Base-by-base conservation (phyloP, 2,113 vertebrate genomes). In the Motacilla tschutschensis region DNA sequence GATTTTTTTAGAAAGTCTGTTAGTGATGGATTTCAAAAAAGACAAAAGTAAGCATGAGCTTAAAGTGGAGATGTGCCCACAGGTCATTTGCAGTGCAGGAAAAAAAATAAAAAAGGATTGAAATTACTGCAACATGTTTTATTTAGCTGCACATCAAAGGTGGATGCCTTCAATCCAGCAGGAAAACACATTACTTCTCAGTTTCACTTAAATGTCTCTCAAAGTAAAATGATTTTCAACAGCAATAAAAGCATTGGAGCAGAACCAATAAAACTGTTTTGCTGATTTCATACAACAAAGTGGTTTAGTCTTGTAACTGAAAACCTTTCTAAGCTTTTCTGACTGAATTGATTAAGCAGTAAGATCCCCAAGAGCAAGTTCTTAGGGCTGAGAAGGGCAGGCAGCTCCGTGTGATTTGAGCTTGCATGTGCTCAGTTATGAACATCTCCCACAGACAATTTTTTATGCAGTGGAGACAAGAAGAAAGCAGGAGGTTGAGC, bases 221-320 rank as follows among this genome's bases (percentile, higher is more conserved):
- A 62, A 85, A 93, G 59, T 53, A 62, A 80, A 83, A 82, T 29
- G 6, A 73, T 73, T 93, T 83, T 79, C 71, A 73, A 54, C 33
- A 51, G n/a, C 53, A 88, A 58, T 58, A 72, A 88, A 90, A 84
- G n/a, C 19, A 62, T 47, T 82, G 67, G 40, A 73, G 43, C 17
- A 62, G 28, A 87, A 82, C 15, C 33, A 66, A 25, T 84, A 38
- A 70, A 73, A 50, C 10, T 17, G 22, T 54, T 88, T 79, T 51
- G 15, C 51, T 44, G 33, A 65, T 65, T 84, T 82, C 28, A 26
- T 33, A 12, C 26, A 60, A 53, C 21, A 59, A 73, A 70, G 66
- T 15, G 17, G 26, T 65, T 85, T 54, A 44, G 12, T n/a, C 38
- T 59, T 3, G 0, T 58, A 72, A 60, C 3, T 72, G 65, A 69